These are phyloP conservation scores for Muscidifurax raptorellus DNA, from an alignment of 1,140 invertebrate species.

Conservation along the genomic window DNA sequence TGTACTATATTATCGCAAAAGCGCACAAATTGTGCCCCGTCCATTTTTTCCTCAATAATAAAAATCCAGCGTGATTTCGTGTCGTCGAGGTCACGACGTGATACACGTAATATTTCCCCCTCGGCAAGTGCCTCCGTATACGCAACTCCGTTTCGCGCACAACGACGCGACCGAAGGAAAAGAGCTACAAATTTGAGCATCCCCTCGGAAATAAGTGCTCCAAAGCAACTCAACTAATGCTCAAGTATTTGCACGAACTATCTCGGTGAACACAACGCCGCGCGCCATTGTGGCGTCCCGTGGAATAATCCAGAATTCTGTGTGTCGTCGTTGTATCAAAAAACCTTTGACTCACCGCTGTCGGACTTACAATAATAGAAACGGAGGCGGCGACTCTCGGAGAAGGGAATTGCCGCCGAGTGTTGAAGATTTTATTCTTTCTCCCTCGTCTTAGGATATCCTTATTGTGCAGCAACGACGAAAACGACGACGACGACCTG, in stretches of 20 bases:
- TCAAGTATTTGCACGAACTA: too few species aligned
- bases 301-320: not conserved
- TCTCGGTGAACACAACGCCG: not conserved
- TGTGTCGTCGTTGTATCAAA: not conserved
- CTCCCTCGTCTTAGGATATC: not conserved
- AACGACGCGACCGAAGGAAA: too few species aligned
- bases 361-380: not conserved
- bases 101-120: not conserved
- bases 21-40: too few species aligned
- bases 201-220: too few species aligned
- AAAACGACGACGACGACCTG: not conserved
- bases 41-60: not conserved
- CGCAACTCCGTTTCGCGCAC: not conserved
- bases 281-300: constrained; percentile 11
- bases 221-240: too few species aligned
- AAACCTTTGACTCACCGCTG: constrained; percentile 6
- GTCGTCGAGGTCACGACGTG: not conserved
- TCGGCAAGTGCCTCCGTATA: not conserved
- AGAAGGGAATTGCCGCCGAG: not conserved
- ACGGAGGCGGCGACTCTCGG: not conserved
- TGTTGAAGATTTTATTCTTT: not conserved
- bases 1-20: too few species aligned
- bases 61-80: not conserved
- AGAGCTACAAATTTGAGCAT: too few species aligned
- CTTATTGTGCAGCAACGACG: not conserved